Evolutionary conservation across 2,888 invertebrate genomes (phyloP), one percentile per base, ranked within the genome.

Genomic region (Pristionchus entomophagus): DNA sequence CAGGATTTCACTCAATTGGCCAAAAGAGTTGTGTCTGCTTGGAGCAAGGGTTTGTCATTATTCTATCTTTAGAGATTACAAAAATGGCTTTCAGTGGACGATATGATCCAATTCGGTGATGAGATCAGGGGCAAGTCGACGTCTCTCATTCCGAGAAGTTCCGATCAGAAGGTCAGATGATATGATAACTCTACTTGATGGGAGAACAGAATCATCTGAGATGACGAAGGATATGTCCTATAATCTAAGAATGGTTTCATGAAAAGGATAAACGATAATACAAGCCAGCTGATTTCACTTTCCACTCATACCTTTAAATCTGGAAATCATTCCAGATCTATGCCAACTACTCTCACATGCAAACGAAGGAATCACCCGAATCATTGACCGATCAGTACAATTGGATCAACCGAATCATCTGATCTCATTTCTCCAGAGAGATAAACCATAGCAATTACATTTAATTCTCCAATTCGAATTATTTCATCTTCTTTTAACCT

Each of bases 51-150:
- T 88, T 22, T 86, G 87, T 85, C 62, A 14, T 2, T 6, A 6
- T 65, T 12, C 12, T 32, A 8, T 1, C 32, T 12, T 29, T 65
- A 12, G 19, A 59, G 3, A 59, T n/a, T 19, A 65, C 12, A 65
- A 1, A 4, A 29, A n/a, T 41, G 10, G 6, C 85, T 88, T 89
- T 82, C 78, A 90, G 90, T 86, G 56, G 91, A 91, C 82, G 88
- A 91, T 32, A 86, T 91, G 45, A 91, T 91, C 78, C 86, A 87
- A 85, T 88, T 88, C 88, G 86, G 88, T 14, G 89, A 91, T 84
- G 77, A 87, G n/a, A 89, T 90, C 2, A 91, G 91, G 91, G 90
- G 89, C 14, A 83, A 87, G n/a, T 89, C 90, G 17, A 91, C 91
- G 17, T 89, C 88, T 2, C 82, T 90, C 17, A 89, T 91, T 62